phyloP scores from a whole-genome alignment of 23 tunicate species.

The Ciona savignyi region DNA sequence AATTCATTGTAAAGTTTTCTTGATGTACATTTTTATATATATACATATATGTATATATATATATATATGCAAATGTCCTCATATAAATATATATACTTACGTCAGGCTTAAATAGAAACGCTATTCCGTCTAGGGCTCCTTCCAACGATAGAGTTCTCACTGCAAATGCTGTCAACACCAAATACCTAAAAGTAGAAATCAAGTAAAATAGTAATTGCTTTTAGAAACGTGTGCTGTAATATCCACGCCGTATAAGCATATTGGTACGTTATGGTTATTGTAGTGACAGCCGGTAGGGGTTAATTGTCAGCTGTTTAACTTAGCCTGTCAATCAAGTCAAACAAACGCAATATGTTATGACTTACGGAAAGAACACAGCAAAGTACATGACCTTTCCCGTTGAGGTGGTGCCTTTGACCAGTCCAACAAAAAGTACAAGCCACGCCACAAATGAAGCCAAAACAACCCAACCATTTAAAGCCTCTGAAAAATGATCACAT shows the following conservation, averaged over 20 bases:
- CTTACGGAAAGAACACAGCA: constrained; percentile 35
- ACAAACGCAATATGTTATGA: background rate
- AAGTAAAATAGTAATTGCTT: background rate
- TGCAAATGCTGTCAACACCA: constrained; percentile 46
- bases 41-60: background rate
- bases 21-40: background rate
- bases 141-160: constrained; percentile 48
- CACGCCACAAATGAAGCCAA: constrained; percentile 25
- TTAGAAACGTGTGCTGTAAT: background rate
- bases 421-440: constrained; percentile 40
- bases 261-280: background rate
- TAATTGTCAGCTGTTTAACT: background rate
- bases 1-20: background rate
- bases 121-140: constrained; percentile 49
- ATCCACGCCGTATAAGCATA: too few relatives aligned
- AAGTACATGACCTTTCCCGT: constrained; percentile 55
- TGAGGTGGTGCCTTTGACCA: constrained; percentile 42
- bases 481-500: background rate
- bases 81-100: constrained; percentile 17
- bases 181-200: constrained; percentile 5
- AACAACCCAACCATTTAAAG: constrained; percentile 27
- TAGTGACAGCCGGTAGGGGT: background rate
- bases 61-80: background rate
- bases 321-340: background rate
- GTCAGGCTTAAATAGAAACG: constrained; percentile 41